Conservation (phyloP, 2,113 vertebrate species). For the Eurypyga helias region DNA sequence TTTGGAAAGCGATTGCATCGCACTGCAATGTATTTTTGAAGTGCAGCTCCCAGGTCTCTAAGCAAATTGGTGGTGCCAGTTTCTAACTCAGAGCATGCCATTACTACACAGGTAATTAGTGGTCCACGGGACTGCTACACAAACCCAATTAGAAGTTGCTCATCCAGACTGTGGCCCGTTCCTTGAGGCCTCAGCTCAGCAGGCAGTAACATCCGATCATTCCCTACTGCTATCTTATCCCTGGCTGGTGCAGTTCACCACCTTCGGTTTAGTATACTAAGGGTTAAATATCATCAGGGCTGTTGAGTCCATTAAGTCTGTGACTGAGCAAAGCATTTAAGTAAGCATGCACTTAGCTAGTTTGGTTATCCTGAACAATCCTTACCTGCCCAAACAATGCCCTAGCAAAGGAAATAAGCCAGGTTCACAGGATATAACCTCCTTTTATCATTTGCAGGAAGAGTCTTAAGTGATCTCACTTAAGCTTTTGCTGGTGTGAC, state of each 20-base stretch:
- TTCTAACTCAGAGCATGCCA: background rate
- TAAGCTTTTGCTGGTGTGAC: background rate
- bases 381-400: background rate
- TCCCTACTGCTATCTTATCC: background rate
- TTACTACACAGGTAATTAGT: background rate
- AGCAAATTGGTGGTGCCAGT: background rate
- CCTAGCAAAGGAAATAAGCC: background rate
- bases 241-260: background rate
- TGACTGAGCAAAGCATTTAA: background rate
- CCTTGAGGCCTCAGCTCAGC: background rate
- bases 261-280: background rate
- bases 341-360: background rate
- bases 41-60: background rate
- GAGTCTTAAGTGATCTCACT: background rate
- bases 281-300: background rate
- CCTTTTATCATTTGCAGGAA: background rate
- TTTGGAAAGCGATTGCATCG: background rate
- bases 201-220: background rate
- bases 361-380: background rate
- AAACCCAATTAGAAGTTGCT: background rate
- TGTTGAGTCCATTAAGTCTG: background rate
- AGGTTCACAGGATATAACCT: background rate
- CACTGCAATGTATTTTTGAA: background rate
- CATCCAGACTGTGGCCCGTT: background rate
- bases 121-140: background rate